Base-by-base conservation (phyloP, 2,797 vertebrate genomes). In the Poeciliopsis turneri region DNA sequence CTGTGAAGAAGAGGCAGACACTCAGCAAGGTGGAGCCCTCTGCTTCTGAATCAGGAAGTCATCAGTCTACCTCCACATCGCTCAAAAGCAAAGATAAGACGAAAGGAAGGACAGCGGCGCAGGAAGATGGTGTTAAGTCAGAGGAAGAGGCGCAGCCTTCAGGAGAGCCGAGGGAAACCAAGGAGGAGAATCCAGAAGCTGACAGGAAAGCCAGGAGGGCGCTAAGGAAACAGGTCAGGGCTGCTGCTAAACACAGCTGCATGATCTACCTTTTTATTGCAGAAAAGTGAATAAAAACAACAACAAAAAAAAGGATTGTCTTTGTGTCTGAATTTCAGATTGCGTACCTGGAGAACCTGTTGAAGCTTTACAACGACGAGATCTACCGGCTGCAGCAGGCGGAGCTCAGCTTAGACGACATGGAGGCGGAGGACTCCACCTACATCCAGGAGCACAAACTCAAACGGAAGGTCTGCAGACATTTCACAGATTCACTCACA, bases 381-480 rank as follows among this genome's bases (percentile, higher is more conserved):
- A 99, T 99, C 86, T 93, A 81, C 2, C 95, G 95, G 0, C 92
- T 98, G 39, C 97, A 99, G 88, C 97, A 97, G 78, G 93, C 91
- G 0, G 98, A 99, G 87, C 72, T 99, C 79, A 95, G 93, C 61
- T 71, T 99, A n/a, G 94, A 94, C 0, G 98, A 98, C 18, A 1
- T 99, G 87, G 95, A 87, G 20, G 87, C 95, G 0, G 97, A 97
- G 2, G 97, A 98, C 84, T 99, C 97, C 0, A 72, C 90, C 0
- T 98, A 98, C 90, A 94, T 99, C 79, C 97, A 99, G 93, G 98
- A 99, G 89, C 95, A 97, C 77, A 96, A 96, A 3, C 94, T 99
- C 0, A 99, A 99, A 85, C 92, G 96, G 53, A 96, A 97, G 80
- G 96, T 96, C 18, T 80, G 91, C 23, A 1, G 23, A 28, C 11